Base-by-base conservation (phyloP, 1,140 invertebrate species). In the Diabrotica virgifera region DNA sequence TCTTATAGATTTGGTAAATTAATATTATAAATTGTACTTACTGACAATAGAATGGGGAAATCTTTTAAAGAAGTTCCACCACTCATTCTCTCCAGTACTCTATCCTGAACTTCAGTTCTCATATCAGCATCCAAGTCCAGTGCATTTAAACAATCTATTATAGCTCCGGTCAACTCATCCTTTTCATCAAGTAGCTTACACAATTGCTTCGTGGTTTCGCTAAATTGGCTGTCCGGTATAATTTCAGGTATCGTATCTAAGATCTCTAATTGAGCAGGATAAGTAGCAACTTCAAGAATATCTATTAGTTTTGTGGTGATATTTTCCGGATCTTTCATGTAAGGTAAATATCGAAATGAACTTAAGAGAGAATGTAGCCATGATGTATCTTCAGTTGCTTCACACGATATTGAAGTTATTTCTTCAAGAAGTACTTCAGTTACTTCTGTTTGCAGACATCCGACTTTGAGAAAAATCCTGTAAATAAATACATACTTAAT, bases 381-480 rank as follows among this genome's bases (percentile, higher is more conserved):
- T 14, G 69, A 65, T 8, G 67, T 67, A 53, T 77, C 72, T 11
- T 73, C 60, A 5, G 52, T n/a, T 53, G 64, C 50, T 36, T 67
- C 63, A 6, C 56, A 55, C 13, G 63, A 57, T 63, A 73, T 63
- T 63, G 74, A 70, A 11, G 77, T 78, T 56, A 82, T 73, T 70
- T 75, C 75, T 14, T 78, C 74, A 5, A 82, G 65, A 8, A 83
- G 63, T 11, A 82, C 67, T 5, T 80, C 76, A 8, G 82, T 66
- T 13, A 81, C 75, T 5, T 77, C 70, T 24, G 78, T 72, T 51
- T 81, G 80, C 40, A 83, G 55, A 40, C 70, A 74, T 55, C 77
- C 72, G 12, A 82, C 77, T 74, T 79, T 81, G 0, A 83, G 65
- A 54, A 83, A 79, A 59, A 82, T 77, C 14, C 76, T 71, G 62